These are phyloP conservation scores for Lasioglossum zephyrum DNA, from an alignment of 2,888 invertebrate species.

Conservation along the genomic window DNA sequence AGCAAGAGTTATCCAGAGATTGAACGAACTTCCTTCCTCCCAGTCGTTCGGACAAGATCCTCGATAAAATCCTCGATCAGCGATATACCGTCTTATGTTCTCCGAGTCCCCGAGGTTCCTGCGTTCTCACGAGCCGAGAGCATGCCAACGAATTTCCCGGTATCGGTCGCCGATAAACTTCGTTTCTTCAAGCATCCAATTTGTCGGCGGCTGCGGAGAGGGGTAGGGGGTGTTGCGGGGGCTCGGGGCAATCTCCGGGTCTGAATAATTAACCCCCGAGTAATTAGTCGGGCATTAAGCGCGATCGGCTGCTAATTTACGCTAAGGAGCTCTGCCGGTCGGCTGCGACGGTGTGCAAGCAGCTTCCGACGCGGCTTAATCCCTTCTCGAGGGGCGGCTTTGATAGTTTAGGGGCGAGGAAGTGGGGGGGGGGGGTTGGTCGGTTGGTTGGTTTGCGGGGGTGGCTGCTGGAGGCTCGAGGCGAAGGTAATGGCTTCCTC, in stretches of 20 bases:
- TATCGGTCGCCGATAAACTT: not conserved
- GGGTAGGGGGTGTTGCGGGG: not conserved
- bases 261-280: constrained; percentile 52
- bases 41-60: not conserved
- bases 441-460: constrained; percentile 27
- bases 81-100: not conserved
- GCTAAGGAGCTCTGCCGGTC: constrained; percentile 55
- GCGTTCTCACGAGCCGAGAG: not conserved
- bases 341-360: constrained; percentile 52
- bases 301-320: constrained; percentile 62
- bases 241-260: constrained; percentile 2
- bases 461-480: constrained; percentile 56
- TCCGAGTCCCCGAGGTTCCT: not conserved
- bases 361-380: constrained; percentile 66
- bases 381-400: constrained; percentile 59
- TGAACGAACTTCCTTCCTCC: not conserved
- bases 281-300: constrained; percentile 62
- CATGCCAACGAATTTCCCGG: not conserved
- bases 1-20: not conserved
- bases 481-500: constrained; percentile 67
- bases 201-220: constrained; percentile 4
- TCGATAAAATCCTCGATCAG: not conserved
- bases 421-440: constrained; percentile 33
- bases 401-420: constrained; percentile 51
- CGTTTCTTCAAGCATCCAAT: constrained; percentile 37